These are phyloP conservation scores for Sphaerophoria rueppellii DNA, from an alignment of 2,888 invertebrate genomes.

Conservation along the genomic window DNA sequence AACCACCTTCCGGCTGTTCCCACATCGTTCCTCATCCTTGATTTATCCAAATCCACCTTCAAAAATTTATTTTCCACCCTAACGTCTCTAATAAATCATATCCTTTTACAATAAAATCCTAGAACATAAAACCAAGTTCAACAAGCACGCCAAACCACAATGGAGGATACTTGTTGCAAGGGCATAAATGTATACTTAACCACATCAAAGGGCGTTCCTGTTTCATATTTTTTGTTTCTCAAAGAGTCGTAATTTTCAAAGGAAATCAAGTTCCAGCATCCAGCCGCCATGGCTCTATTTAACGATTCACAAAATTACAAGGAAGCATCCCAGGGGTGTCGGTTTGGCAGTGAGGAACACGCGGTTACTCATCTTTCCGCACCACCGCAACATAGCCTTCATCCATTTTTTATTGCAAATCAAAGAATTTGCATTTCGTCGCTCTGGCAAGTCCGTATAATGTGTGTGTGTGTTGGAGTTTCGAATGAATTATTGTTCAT, in stretches of 20 bases:
- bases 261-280: constrained; percentile 11
- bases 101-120: constrained; percentile 19
- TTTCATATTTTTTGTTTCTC: background rate
- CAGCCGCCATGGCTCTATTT: constrained; percentile 10
- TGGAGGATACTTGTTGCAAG: constrained; percentile 32
- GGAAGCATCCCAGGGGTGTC: constrained; percentile 22
- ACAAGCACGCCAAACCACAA: constrained; percentile 2
- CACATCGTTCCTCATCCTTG: background rate
- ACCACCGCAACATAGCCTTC: background rate
- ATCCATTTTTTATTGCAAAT: constrained; percentile 32
- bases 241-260: constrained; percentile 36
- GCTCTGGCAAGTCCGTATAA: constrained; percentile 12
- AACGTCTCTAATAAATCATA: constrained; percentile 24
- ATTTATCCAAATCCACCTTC: background rate
- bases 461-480: constrained; percentile 54
- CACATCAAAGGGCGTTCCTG: constrained; percentile 27
- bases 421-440: constrained; percentile 64
- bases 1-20: constrained; percentile 6
- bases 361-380: constrained; percentile 16
- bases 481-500: constrained; percentile 61
- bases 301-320: constrained; percentile 25
- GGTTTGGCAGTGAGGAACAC: constrained; percentile 14
- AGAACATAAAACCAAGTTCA: constrained; percentile 21
- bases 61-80: constrained; percentile 2
- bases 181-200: constrained; percentile 20